Evolutionary conservation across 2,113 vertebrate genomes (phyloP).

Genomic region (Periophthalmodon schlosseri): DNA sequence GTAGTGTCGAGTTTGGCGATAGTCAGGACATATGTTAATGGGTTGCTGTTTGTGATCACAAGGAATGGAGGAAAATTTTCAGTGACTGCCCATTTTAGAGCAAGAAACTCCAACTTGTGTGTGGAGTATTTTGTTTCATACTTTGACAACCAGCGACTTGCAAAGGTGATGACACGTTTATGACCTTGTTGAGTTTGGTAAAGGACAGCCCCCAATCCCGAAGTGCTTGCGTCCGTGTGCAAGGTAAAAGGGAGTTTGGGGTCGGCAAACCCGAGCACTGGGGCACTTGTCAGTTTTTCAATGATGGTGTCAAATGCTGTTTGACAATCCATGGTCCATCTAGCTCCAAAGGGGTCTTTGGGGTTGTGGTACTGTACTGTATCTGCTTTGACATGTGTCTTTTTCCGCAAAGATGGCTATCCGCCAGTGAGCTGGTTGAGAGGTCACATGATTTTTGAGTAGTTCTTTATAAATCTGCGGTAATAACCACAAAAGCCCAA

Average conservation of each 20-base stretch:
- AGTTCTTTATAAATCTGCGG: neutral
- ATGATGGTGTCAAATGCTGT: neutral
- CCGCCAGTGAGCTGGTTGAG: neutral
- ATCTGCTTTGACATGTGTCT: neutral
- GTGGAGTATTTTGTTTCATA: neutral
- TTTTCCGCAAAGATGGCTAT: neutral
- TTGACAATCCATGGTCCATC: neutral
- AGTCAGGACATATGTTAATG: too few relatives aligned
- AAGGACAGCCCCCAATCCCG: neutral
- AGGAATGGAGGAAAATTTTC: neutral
- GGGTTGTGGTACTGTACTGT: neutral
- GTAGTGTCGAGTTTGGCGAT: too few relatives aligned
- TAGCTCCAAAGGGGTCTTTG: neutral
- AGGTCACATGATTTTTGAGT: neutral
- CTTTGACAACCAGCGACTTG: neutral
- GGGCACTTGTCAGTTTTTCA: neutral
- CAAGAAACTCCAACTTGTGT: neutral
- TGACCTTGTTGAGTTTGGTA: neutral
- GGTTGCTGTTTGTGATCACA: too few relatives aligned
- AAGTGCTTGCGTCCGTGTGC: neutral
- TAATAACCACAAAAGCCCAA: neutral
- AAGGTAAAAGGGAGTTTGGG: neutral
- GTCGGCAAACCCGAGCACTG: neutral
- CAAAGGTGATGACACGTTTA: neutral
- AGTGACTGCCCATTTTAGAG: neutral